Evolutionary conservation across 2,113 vertebrate genomes (phyloP), one percentile per base, ranked within the genome.

Genomic region (Sphyrna mokarran): DNA sequence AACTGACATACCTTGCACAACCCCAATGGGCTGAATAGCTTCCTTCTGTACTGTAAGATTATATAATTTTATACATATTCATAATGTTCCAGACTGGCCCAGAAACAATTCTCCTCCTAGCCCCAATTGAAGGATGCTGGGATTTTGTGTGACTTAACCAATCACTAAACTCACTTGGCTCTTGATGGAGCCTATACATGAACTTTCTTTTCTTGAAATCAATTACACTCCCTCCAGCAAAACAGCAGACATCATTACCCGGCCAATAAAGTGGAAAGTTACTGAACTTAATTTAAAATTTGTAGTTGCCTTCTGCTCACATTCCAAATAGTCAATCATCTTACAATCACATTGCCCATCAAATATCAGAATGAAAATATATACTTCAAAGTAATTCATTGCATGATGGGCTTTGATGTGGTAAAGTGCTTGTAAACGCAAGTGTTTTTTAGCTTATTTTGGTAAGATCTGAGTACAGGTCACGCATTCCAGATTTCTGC

Each of bases 361-460:
- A 43, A 61, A 63, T 29, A 40, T 83, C 37, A 83, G 80, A 83
- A 83, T 40, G 48, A 29, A 87, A 29, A 10, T 54, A 9, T 87
- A 58, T 58, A 29, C 85, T 87, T 48, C 61, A 66, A 93, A 93
- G 63, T 66, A 63, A 63, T 37, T 93, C 48, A 91, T 68, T 22
- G n/a, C 90, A 37, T 9, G 26, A 68, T n/a, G 40, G 16, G 54
- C 90, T 37, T 93, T 63, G 58, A 66, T 91, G 54, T 91, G 89
- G 33, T 91, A 20, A 91, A 63, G 61, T 91, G 54, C 18, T 61
- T 61, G 61, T 37, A 93, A 90, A 33, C 14, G 29, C 54, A 23
- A 94, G 26, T 89, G 48, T 89, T 89, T 76, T 58, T 89, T 89
- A 89, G 86, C 86, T 89, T 48, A 89, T 90, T 61, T 90, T 61